Conservation (phyloP, 30 jellyfish, hydroid and myxozoan species). For the Rhopilema esculentum region DNA sequence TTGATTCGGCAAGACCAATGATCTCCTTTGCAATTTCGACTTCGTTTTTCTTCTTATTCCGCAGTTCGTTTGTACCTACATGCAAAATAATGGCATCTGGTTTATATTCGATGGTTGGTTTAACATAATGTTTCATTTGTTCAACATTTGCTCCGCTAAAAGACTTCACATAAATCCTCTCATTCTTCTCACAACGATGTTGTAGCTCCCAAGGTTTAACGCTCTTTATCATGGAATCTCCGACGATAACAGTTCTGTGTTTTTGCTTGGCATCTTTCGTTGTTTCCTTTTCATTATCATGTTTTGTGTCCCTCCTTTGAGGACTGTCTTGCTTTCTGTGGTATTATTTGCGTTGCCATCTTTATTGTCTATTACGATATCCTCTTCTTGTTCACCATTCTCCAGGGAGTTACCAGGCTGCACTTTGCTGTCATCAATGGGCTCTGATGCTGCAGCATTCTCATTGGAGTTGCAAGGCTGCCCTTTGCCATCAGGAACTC, state of each 20-base stretch:
- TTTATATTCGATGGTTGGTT: too few relatives aligned
- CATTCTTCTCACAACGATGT: conserved; percentile 12
- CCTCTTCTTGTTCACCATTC: conserved; percentile 17
- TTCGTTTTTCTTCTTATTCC: too few relatives aligned
- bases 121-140: too few relatives aligned
- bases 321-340: too few relatives aligned
- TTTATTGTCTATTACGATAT: conserved; percentile 13
- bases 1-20: neutral
- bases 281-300: conserved; percentile 17
- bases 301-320: conserved; percentile 11
- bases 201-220: conserved; percentile 7
- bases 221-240: conserved; percentile 31
- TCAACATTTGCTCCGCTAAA: conserved; percentile 26
- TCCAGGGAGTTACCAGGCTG: conserved; percentile 21
- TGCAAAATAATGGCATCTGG: too few relatives aligned
- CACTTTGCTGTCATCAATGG: too few relatives aligned
- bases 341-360: conserved; percentile 13
- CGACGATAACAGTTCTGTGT: conserved; percentile 1
- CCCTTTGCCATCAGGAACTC: too few relatives aligned
- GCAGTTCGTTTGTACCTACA: too few relatives aligned
- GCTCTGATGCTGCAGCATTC: too few relatives aligned
- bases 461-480: too few relatives aligned
- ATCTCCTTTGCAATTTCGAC: neutral
- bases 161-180: conserved; percentile 20
- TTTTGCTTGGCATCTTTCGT: conserved; percentile 18